Evolutionary conservation across 2,888 invertebrate species (phyloP).

Genomic region (Athalia rosae): DNA sequence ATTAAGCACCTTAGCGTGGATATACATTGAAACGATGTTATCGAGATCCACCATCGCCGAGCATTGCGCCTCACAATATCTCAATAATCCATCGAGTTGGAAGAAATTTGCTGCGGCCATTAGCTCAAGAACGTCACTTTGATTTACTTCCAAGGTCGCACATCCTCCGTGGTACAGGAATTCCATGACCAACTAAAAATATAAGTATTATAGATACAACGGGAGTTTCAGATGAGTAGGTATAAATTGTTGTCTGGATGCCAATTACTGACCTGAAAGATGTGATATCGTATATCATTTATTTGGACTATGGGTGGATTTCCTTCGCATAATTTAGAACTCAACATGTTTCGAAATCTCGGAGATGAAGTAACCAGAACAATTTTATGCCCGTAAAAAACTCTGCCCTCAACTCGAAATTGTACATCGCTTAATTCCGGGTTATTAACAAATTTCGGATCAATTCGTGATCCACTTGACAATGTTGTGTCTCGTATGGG

Average conservation of each 20-base stretch:
- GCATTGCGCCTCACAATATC: slow-evolving; percentile 91
- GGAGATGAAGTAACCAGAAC: slow-evolving; percentile 93
- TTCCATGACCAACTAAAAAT: slow-evolving; percentile 89
- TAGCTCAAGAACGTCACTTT: slow-evolving; percentile 88
- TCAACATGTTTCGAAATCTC: slow-evolving; percentile 89
- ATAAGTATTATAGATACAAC: slow-evolving; percentile 20
- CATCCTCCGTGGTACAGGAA: slow-evolving; percentile 94
- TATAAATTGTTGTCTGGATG: slow-evolving; percentile 21
- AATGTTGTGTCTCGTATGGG: slow-evolving; percentile 81
- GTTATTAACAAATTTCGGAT: slow-evolving; percentile 95
- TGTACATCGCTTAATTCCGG: slow-evolving; percentile 94
- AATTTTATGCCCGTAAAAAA: slow-evolving; percentile 96
- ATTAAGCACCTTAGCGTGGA: slow-evolving; percentile 87
- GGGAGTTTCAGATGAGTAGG: background rate
- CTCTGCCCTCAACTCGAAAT: slow-evolving; percentile 91
- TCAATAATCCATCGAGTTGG: slow-evolving; percentile 88
- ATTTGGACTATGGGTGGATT: slow-evolving; percentile 91
- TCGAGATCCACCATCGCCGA: slow-evolving; percentile 89
- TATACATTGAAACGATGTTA: slow-evolving; percentile 94
- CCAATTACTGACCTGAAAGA: slow-evolving; percentile 84
- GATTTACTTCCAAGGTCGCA: slow-evolving; percentile 84
- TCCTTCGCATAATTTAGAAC: slow-evolving; percentile 83
- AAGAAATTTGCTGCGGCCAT: slow-evolving; percentile 96
- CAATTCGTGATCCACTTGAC: slow-evolving; percentile 85
- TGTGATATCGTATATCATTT: slow-evolving; percentile 93